These are phyloP conservation scores for Dreissena polymorpha DNA, from an alignment of 1,140 invertebrate species.

Conservation along the genomic window DNA sequence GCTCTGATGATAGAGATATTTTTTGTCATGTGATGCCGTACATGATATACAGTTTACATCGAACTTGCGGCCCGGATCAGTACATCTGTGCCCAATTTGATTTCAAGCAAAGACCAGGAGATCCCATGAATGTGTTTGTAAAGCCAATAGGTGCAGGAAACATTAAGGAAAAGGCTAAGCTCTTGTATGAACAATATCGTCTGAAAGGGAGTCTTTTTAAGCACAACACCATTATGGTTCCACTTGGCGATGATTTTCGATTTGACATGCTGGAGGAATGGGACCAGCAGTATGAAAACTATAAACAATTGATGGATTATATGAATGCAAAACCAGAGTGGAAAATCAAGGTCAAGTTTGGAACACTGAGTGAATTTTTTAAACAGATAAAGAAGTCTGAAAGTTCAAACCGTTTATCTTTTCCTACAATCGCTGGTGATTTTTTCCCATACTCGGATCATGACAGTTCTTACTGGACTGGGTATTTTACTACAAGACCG, in stretches of 20 bases:
- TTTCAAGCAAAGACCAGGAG: conserved; percentile 90
- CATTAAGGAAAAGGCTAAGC: conserved; percentile 88
- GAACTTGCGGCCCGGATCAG: conserved; percentile 98
- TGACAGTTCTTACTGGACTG: conserved; percentile 97
- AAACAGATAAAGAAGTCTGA: conserved; percentile 83
- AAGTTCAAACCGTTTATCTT: conserved; percentile 77
- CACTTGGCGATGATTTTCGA: conserved; percentile 98
- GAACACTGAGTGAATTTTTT: conserved; percentile 94
- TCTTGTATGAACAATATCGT: conserved; percentile 96
- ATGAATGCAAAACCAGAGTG: conserved; percentile 90
- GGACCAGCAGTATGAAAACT: conserved; percentile 96
- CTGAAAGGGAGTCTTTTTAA: conserved; percentile 97
- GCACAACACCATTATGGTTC: conserved; percentile 93
- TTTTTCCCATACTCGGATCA: conserved; percentile 99
- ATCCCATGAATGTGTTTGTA: conserved; percentile 8
- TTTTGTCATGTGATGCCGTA: conserved; percentile 99
- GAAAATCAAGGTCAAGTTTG: conserved; percentile 93
- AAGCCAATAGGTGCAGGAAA: conserved; percentile 91
- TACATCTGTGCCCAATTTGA: conserved; percentile 99
- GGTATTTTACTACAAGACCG: conserved; percentile 96
- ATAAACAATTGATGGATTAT: conserved; percentile 95
- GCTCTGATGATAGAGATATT: conserved; percentile 84
- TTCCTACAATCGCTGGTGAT: conserved; percentile 92
- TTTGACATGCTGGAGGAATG: conserved; percentile 95
- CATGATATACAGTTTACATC: conserved; percentile 98